These are phyloP conservation scores for Drosophila pandora DNA, from an alignment of 1,140 invertebrate species.

Conservation along the genomic window DNA sequence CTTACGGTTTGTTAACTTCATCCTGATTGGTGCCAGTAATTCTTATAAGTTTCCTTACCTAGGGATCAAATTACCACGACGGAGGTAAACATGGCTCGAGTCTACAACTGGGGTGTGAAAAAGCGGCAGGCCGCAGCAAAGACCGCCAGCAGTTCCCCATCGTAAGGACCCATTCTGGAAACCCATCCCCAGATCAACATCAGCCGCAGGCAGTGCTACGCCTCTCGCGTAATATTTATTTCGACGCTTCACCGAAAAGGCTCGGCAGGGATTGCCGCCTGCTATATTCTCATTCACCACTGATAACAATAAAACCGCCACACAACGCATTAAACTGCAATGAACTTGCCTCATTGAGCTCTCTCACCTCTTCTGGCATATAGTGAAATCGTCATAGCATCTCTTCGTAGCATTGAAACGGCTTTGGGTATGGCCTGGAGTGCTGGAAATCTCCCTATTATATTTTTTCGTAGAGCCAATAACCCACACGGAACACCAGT, in stretches of 20 bases:
- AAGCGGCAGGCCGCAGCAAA: conserved; percentile 88
- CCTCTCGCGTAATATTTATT: conserved; percentile 63
- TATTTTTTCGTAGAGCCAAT: no score
- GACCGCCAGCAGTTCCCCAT: conserved; percentile 38
- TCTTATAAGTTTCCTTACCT: conserved; percentile 58
- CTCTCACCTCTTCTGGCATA: neutral
- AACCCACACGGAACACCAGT: no score
- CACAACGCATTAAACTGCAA: conserved; percentile 24
- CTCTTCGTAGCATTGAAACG: neutral
- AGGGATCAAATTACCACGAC: conserved; percentile 99
- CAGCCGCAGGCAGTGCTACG: conserved; percentile 17
- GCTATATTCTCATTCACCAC: conserved; percentile 50
- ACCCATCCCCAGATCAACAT: conserved; percentile 23
- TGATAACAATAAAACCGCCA: conserved; percentile 58
- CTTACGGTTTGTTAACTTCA: conserved; percentile 54
- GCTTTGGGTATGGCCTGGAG: no score
- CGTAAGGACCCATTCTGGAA: conserved; percentile 36
- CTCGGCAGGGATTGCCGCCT: conserved; percentile 30
- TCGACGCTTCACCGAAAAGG: conserved; percentile 41
- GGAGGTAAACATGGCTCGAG: conserved; percentile 98
- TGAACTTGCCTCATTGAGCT: neutral
- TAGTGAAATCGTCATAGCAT: neutral
- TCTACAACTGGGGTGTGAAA: conserved; percentile 98
- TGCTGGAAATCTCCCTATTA: no score
- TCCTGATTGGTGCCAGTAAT: no score